Evolutionary conservation across 2,797 vertebrate genomes (phyloP).

Genomic region (Pseudocheirus occidentalis): DNA sequence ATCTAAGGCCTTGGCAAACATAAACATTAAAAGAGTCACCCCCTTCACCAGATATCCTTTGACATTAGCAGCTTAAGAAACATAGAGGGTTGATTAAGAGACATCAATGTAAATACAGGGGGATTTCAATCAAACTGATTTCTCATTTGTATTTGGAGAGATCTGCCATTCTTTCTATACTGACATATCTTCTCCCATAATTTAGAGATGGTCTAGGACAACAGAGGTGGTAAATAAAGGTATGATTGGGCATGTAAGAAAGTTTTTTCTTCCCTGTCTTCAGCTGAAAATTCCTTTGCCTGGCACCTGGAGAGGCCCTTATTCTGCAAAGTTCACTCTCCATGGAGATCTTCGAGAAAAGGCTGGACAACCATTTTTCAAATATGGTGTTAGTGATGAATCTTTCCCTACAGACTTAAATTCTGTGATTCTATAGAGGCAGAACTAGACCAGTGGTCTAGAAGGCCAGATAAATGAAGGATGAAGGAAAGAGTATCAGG

Average conservation of each 20-base stretch:
- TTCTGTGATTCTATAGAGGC: background rate
- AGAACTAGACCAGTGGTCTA: background rate
- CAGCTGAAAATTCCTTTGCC: background rate
- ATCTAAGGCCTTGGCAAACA: background rate
- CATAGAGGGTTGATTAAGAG: background rate
- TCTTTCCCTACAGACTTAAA: background rate
- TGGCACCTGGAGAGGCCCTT: background rate
- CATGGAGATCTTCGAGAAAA: background rate
- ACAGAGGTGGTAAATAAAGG: background rate
- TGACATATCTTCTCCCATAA: background rate
- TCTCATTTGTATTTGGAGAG: background rate
- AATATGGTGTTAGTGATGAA: background rate
- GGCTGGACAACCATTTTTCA: background rate
- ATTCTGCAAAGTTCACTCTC: background rate
- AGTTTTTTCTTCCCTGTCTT: background rate
- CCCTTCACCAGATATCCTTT: background rate
- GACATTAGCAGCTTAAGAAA: background rate
- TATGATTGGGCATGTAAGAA: background rate
- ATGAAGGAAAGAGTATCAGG: background rate
- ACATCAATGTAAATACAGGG: background rate
- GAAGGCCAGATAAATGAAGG: background rate
- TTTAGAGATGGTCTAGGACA: background rate
- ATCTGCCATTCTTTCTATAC: background rate
- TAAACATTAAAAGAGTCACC: background rate
- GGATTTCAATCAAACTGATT: background rate